Evolutionary conservation across 2,113 vertebrate genomes (phyloP).

Genomic region (Tringa solitaria): DNA sequence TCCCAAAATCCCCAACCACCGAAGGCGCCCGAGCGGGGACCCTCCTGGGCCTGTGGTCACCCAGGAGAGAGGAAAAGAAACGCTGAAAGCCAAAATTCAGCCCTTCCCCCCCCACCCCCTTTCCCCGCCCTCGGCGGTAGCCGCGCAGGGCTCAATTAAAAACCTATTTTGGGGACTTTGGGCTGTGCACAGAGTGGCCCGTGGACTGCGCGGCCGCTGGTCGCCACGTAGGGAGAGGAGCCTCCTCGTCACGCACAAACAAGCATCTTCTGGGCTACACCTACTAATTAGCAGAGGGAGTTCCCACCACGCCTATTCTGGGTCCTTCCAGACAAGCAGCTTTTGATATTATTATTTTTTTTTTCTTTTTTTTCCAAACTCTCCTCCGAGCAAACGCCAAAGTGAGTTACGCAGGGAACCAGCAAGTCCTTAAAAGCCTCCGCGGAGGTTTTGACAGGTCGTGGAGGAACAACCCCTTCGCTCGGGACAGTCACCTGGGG

Average conservation of each 20-base stretch:
- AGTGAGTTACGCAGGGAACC: not conserved
- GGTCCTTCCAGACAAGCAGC: not conserved
- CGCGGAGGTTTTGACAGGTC: not conserved
- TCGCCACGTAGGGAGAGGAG: not conserved
- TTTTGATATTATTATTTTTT: not conserved
- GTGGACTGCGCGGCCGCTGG: fast-evolving
- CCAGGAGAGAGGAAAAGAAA: not conserved
- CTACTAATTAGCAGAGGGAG: conserved; percentile 44
- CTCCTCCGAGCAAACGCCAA: not conserved
- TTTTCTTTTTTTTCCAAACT: not conserved
- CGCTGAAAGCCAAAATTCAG: not conserved
- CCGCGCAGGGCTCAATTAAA: not conserved
- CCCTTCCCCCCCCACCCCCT: too few species aligned
- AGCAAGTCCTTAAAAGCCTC: not conserved
- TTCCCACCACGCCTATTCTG: not conserved
- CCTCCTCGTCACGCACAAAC: not conserved
- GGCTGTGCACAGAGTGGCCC: not conserved
- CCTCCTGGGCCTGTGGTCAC: not conserved
- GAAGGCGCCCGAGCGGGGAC: not conserved
- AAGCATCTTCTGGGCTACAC: not conserved
- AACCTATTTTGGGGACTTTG: not conserved
- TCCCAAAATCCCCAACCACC: not conserved
- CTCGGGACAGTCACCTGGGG: not conserved
- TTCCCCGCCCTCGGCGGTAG: fast-evolving
- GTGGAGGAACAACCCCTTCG: not conserved